Evolutionary conservation across 2,888 invertebrate species (phyloP).

Genomic region (Apotomis turbidana): DNA sequence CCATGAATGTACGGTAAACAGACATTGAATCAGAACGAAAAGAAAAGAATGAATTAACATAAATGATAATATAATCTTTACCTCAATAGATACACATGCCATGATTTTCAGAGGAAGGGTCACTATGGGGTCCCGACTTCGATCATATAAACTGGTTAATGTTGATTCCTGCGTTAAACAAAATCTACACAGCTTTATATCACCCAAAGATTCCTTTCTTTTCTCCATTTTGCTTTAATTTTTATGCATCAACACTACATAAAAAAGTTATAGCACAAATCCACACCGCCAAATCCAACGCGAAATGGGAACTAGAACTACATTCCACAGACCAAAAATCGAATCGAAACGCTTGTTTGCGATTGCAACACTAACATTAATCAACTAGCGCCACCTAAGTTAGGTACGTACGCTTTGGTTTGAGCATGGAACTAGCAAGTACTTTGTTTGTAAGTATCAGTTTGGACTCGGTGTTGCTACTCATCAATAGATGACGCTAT

Average conservation of each 20-base stretch:
- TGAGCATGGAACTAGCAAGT: no score
- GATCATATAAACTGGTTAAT: conserved; percentile 87
- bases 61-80: conserved; percentile 64
- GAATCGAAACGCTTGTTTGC: conserved; percentile 32
- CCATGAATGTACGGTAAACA: neutral
- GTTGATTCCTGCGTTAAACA: conserved; percentile 87
- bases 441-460: no score
- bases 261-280: conserved; percentile 15
- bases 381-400: conserved; percentile 12
- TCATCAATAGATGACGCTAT: conserved; percentile 22
- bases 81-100: conserved; percentile 91
- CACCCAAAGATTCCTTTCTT: conserved; percentile 84
- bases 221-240: conserved; percentile 80
- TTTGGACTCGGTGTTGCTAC: conserved; percentile 2
- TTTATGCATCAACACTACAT: conserved; percentile 28
- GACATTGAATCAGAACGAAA: neutral
- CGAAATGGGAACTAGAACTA: conserved; percentile 36
- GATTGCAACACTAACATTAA: no score
- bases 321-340: conserved; percentile 37
- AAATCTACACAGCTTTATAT: conserved; percentile 89
- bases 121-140: conserved; percentile 82
- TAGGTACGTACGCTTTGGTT: neutral
- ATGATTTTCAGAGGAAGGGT: conserved; percentile 89
- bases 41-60: neutral
- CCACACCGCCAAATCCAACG: conserved; percentile 25